These are phyloP conservation scores for Myopa testacea DNA, from an alignment of 2,888 invertebrate species.

Conservation along the genomic window DNA sequence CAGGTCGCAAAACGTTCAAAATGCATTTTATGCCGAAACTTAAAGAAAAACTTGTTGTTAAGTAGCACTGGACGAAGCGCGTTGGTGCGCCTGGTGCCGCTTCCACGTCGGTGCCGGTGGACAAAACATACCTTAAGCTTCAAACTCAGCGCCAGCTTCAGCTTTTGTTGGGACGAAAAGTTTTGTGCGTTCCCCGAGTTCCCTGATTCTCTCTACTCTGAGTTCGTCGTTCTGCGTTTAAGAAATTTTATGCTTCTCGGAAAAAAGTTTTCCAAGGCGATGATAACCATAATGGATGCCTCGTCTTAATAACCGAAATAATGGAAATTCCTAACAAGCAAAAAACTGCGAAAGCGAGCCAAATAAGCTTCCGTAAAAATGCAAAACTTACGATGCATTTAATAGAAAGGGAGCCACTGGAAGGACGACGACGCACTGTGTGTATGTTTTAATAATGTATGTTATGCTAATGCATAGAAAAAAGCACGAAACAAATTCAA, in stretches of 20 bases:
- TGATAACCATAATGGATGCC: conserved; percentile 63
- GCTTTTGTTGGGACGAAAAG: conserved; percentile 34
- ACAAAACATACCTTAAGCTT: conserved; percentile 36
- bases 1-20: conserved; percentile 23
- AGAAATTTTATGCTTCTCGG: conserved; percentile 44
- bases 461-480: no score
- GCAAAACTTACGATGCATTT: background rate
- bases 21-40: conserved; percentile 31
- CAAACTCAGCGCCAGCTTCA: background rate
- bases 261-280: conserved; percentile 64
- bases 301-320: conserved; percentile 41
- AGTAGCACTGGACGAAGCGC: conserved; percentile 35
- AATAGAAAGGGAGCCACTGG: no score
- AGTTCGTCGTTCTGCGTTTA: conserved; percentile 42
- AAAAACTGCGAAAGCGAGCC: conserved; percentile 36
- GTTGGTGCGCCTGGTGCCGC: conserved; percentile 7
- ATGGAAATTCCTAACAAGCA: conserved; percentile 43
- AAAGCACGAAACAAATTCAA: no score
- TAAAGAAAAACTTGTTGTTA: conserved; percentile 24
- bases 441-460: no score
- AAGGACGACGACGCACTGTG: no score
- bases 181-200: conserved; percentile 35
- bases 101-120: background rate
- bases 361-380: background rate
- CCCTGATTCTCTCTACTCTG: background rate